Evolutionary conservation across 1,140 invertebrate species (phyloP), one percentile per base, ranked within the genome.

Genomic region (Diprion similis): DNA sequence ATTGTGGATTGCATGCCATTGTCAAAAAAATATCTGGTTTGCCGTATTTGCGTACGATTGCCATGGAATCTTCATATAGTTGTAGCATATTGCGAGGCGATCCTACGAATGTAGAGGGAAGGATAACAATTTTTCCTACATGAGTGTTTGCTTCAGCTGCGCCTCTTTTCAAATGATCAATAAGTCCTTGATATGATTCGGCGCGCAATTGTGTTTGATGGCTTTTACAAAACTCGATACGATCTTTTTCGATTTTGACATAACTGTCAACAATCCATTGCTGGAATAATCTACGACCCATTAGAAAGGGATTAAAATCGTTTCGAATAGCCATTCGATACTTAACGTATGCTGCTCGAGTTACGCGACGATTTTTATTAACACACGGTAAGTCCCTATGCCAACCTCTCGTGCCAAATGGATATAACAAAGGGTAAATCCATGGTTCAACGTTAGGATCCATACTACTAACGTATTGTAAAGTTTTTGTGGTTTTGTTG

Each of bases 1-100:
- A 91, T 69, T 85, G 77, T 78, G 88, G 82, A 85, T 91, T 86
- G 75, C 80, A 85, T 64, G 84, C 86, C 68, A 82, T 78, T 64
- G 84, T 86, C 65, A 84, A 82, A 75, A 87, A 86, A 70, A 88
- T 78, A 78, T 84, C 81, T 72, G 85, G 81, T 76, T 71, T 73
- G n/a, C 84, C 84, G 75, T 82, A 87, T 70, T 81, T 64, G 68
- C 83, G 72, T 11, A 89, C 88, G 75, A 87, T 88, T 13, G 86
- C 79, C 81, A 83, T 88, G 77, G 73, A 78, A 79, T 87, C 83
- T 78, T 86, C 85, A 72, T 78, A 76, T 76, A 85, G 81, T 79
- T 88, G 80, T 59, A 86, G 82, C 85, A 87, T 86, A 74, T 87
- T 72, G 37, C 84, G 79, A 73, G 81, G 82, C 74, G 83, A 83